phyloP scores from a whole-genome alignment of 2,888 invertebrate genomes.

The Oeneis ivallda region DNA sequence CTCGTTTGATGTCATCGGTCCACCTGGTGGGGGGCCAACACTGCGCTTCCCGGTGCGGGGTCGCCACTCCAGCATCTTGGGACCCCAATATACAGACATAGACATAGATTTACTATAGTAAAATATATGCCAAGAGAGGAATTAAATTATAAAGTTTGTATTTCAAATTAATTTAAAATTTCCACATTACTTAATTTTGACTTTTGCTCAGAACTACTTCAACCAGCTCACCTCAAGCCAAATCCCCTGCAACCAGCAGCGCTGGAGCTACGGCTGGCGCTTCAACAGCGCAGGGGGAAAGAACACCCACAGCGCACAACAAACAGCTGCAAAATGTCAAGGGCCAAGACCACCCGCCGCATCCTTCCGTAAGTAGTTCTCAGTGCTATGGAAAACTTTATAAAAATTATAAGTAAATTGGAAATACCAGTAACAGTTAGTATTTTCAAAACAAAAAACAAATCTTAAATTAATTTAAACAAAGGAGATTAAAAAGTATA shows the following conservation, averaged over 20 bases:
- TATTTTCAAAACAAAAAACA: not conserved
- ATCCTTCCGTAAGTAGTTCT: conserved; percentile 86
- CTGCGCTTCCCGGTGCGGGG: too few species aligned
- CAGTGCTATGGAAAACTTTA: conserved; percentile 5
- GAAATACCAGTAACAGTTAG: not conserved
- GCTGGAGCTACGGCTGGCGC: conserved; percentile 76
- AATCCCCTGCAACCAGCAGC: conserved; percentile 88
- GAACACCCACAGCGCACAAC: conserved; percentile 85
- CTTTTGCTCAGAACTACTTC: conserved; percentile 83
- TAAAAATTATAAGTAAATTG: not conserved
- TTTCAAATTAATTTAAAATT: not conserved
- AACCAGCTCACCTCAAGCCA: conserved; percentile 86
- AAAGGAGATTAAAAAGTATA: not conserved
- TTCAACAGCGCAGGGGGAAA: conserved; percentile 76
- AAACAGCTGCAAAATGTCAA: conserved; percentile 90
- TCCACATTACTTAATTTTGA: conserved; percentile 1
- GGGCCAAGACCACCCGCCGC: conserved; percentile 82
- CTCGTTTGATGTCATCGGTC: too few species aligned
- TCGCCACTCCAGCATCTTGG: too few species aligned
- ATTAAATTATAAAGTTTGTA: too few species aligned
- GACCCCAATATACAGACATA: too few species aligned
- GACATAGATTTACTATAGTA: too few species aligned
- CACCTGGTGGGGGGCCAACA: too few species aligned
- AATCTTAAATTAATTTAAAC: not conserved
- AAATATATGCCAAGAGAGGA: too few species aligned